Evolutionary conservation across 2,113 vertebrate genomes (phyloP), one percentile per base, ranked within the genome.

Genomic region (Peromyscus leucopus): DNA sequence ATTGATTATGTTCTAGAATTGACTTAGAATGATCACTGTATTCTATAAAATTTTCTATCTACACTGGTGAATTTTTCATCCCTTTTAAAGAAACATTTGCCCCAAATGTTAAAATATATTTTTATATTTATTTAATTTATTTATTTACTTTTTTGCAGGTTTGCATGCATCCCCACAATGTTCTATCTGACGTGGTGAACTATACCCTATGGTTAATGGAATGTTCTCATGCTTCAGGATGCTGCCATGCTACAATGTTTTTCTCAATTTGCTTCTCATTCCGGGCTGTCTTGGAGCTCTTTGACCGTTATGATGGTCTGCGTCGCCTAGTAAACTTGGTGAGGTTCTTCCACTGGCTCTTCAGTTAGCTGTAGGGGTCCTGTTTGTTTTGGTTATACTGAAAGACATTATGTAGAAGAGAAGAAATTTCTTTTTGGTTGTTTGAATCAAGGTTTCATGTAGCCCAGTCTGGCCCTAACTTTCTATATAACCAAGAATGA

Each of bases 241-340:
- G 99, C 98, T 99, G 99, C 98, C 99, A 99, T 63, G 99, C 99
- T 95, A 99, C 99, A 97, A 99, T 99, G 99, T 99, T 99, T 98
- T 99, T 99, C 98, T 99, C 99, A 94, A 99, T 99, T 98, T 99
- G 99, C 97, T 99, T 99, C 98, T 99, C 99, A 69, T 99, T 99
- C 97, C 99, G 99, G 39, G 99, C 99, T 5, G 99, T 99, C 55
- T 98, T 99, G 96, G 99, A 99, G 96, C 99, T 99, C 83, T 99
- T 99, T 51, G 99, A 99, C 98, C 99, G 98, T 96, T 99, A 99
- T n/a, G 99, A 99, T 69, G 99, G 99, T 75, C 99, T 99, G 94
- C 98, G 99, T 1, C 99, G 99, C 22, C 99, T 99, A 72, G 99
- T 99, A 96, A 99, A 99, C 97, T 98, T 99, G 99, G 99, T 99